Conservation (phyloP, 2,797 vertebrate genomes). For the Melanotaenia boesemani region DNA sequence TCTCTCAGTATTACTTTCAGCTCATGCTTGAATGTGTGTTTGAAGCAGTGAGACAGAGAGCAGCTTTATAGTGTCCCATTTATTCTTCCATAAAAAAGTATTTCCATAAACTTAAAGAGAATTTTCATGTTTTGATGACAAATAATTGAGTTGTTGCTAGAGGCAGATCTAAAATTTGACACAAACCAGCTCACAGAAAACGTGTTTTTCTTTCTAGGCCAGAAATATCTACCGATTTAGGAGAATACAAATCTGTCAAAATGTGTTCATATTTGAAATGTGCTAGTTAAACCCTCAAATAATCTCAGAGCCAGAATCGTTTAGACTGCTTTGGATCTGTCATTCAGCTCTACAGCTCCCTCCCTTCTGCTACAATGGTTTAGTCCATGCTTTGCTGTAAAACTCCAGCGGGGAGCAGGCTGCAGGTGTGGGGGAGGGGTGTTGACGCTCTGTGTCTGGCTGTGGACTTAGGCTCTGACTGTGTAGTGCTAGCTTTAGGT, state of each 20-base stretch:
- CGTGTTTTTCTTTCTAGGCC: slow-evolving; percentile 3
- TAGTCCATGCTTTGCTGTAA: slow-evolving; percentile 76
- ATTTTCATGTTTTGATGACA: slow-evolving; percentile 1
- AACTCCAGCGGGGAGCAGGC: slow-evolving; percentile 73
- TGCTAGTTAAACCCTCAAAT: slow-evolving; percentile 16
- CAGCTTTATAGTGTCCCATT: slow-evolving; percentile 4
- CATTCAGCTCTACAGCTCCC: slow-evolving; percentile 44
- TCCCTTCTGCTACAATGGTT: slow-evolving; percentile 77
- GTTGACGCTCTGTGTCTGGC: slow-evolving; percentile 53
- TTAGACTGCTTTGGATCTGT: slow-evolving; percentile 17
- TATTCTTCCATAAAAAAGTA: background rate
- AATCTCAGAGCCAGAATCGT: background rate
- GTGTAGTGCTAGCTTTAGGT: slow-evolving; percentile 68
- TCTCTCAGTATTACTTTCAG: slow-evolving; percentile 1
- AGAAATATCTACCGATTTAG: slow-evolving; percentile 5
- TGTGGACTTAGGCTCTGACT: slow-evolving; percentile 56
- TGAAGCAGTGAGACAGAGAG: slow-evolving; percentile 11
- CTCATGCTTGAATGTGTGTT: slow-evolving; percentile 11
- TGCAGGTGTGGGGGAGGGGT: slow-evolving; percentile 80
- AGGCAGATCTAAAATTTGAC: slow-evolving; percentile 16
- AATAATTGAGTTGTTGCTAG: background rate
- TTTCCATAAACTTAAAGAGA: slow-evolving; percentile 1
- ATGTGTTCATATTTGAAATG: background rate
- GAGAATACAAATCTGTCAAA: background rate
- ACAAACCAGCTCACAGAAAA: slow-evolving; percentile 12